Conservation (phyloP, 1,140 invertebrate genomes). For the Anoplophora glabripennis region DNA sequence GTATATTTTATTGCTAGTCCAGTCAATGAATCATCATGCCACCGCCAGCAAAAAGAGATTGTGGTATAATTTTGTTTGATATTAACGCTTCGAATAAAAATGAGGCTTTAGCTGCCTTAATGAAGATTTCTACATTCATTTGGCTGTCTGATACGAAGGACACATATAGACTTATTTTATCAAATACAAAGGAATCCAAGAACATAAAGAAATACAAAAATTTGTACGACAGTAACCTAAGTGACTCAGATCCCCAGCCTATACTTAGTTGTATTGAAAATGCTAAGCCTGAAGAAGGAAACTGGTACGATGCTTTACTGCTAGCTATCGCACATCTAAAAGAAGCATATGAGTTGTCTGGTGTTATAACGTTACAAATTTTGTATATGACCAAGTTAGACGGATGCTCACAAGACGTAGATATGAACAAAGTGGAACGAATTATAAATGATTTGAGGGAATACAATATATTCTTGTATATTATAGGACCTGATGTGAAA, state of each 20-base stretch:
- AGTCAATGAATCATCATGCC: constrained; percentile 46
- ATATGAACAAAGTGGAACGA: constrained; percentile 5
- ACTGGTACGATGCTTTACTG: constrained; percentile 26
- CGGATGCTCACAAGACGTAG: background rate
- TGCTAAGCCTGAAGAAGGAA: constrained; percentile 8
- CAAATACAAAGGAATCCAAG: constrained; percentile 17
- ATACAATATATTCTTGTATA: constrained; percentile 28
- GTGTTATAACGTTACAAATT: constrained; percentile 23
- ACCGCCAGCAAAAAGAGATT: constrained; percentile 23
- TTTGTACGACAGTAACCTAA: constrained; percentile 4
- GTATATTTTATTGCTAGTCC: too few species aligned
- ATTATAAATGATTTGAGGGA: constrained; percentile 12
- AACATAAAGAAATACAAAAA: constrained; percentile 17
- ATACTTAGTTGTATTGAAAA: constrained; percentile 15
- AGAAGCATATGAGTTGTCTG: constrained; percentile 17
- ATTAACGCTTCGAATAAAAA: constrained; percentile 6
- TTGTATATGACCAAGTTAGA: constrained; percentile 23
- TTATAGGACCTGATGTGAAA: constrained; percentile 27
- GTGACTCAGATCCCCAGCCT: constrained; percentile 10
- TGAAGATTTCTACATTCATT: constrained; percentile 17
- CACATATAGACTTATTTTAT: constrained; percentile 23
- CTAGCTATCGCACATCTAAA: constrained; percentile 20
- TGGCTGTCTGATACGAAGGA: constrained; percentile 25
- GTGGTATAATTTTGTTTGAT: constrained; percentile 28
- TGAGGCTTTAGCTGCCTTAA: constrained; percentile 6